A percentile compares a stretch with the other conserved stretches of the same genome.
phyloP scores from a whole-genome alignment of 2,888 invertebrate species.

The Polydrusus cervinus region DNA sequence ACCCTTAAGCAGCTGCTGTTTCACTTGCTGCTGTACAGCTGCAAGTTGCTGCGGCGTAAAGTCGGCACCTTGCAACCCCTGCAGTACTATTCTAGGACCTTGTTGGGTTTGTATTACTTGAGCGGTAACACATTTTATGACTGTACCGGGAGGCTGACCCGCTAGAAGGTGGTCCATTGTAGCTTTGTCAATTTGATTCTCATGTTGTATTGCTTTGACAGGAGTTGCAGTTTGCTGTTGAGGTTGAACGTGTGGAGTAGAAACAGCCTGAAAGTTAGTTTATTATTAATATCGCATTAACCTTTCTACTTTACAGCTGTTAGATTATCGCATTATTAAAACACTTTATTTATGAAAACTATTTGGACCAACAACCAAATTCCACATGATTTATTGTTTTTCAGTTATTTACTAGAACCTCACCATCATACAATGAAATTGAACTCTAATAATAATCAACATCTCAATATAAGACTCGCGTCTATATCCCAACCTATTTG shows the following conservation, averaged over 20 bases:
- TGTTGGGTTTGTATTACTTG: slow-evolving; percentile 90
- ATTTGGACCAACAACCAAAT: no score
- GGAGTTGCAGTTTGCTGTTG: slow-evolving; percentile 39
- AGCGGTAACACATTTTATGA: slow-evolving; percentile 90
- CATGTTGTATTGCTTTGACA: slow-evolving; percentile 39
- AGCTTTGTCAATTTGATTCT: slow-evolving; percentile 63
- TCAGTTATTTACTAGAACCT: no score
- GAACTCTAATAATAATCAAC: no score
- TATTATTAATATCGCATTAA: no score
- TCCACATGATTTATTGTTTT: no score
- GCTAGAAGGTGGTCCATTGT: slow-evolving; percentile 83
- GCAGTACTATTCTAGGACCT: slow-evolving; percentile 89
- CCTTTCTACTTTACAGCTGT: no score
- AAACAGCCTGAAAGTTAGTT: slow-evolving; percentile 9
- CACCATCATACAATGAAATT: no score
- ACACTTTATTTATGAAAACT: no score
- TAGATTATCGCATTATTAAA: no score
- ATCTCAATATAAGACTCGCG: no score
- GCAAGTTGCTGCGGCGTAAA: slow-evolving; percentile 87
- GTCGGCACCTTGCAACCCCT: slow-evolving; percentile 88
- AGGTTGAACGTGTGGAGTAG: slow-evolving; percentile 22
- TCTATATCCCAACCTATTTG: no score
- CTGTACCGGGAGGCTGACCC: slow-evolving; percentile 89
- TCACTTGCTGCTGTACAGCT: slow-evolving; percentile 91
- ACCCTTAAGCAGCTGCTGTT: slow-evolving; percentile 91